Evolutionary conservation across 2,797 vertebrate genomes (phyloP).

Genomic region (Tauraco hartlaubi): DNA sequence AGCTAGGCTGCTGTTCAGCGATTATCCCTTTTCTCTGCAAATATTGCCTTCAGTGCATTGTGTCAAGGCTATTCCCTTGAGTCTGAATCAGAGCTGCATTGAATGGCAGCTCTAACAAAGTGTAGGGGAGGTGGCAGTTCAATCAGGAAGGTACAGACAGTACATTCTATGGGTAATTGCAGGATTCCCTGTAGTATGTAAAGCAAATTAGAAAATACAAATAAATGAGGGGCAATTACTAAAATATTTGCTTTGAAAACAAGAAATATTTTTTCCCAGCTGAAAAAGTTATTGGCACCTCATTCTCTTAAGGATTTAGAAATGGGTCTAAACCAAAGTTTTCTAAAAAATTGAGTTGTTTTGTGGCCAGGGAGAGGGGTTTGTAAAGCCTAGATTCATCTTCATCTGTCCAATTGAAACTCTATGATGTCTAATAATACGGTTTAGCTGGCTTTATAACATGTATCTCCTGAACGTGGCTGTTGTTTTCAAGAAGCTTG

Average conservation of each 20-base stretch:
- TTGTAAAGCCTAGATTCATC: neutral
- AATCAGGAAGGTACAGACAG: conserved; percentile 58
- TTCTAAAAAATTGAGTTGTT: neutral
- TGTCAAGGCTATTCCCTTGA: conserved; percentile 72
- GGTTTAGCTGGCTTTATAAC: neutral
- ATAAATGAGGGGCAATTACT: conserved; percentile 56
- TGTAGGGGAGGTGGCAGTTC: conserved; percentile 68
- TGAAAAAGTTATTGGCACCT: neutral
- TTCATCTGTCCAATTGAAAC: neutral
- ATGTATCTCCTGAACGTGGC: fast-evolving
- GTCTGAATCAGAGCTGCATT: conserved; percentile 62
- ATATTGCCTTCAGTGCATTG: conserved; percentile 63
- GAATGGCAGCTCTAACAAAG: conserved; percentile 68
- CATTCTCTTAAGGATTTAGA: neutral
- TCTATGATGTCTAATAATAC: neutral
- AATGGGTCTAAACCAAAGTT: neutral
- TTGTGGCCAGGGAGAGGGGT: neutral
- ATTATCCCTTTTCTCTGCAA: conserved; percentile 65
- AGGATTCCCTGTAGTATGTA: conserved; percentile 63
- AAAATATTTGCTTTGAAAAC: conserved; percentile 55
- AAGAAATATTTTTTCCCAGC: conserved; percentile 40
- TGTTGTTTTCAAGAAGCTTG: neutral
- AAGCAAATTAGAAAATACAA: conserved; percentile 72
- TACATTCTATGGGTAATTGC: conserved; percentile 58
- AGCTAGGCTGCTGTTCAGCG: conserved; percentile 39